Percentiles rank a stretch among this genome's conserved stretches.
phyloP scores from a whole-genome alignment of 1,140 invertebrate species.

The Tetramorium alpestre region DNA sequence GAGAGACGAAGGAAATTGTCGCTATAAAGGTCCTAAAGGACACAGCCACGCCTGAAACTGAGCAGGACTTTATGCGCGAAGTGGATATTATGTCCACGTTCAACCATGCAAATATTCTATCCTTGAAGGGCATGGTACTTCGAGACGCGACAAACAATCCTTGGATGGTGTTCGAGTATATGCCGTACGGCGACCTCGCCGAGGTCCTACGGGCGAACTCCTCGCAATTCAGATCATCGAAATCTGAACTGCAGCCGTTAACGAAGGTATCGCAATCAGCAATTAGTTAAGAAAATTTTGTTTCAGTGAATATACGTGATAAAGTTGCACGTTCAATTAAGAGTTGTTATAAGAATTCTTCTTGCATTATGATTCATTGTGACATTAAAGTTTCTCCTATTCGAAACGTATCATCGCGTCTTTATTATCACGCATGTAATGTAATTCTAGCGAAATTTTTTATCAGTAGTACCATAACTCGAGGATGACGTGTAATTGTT shows the following conservation, averaged over 20 bases:
- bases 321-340: not conserved
- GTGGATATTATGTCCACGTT: conserved; percentile 96
- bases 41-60: conserved; percentile 91
- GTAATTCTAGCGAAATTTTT: not conserved
- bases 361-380: not conserved
- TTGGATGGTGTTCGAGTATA: conserved; percentile 98
- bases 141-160: conserved; percentile 90
- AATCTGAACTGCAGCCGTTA: conserved; percentile 81
- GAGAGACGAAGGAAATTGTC: conserved; percentile 87
- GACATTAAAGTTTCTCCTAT: not conserved
- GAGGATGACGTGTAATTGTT: not conserved
- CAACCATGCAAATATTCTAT: conserved; percentile 94
- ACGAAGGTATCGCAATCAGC: conserved; percentile 80
- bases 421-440: not conserved
- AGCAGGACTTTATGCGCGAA: conserved; percentile 95
- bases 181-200: conserved; percentile 95
- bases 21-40: conserved; percentile 96
- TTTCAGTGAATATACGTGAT: not conserved
- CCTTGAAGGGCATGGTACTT: conserved; percentile 92
- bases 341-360: not conserved
- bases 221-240: conserved; percentile 80
- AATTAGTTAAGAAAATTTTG: not conserved
- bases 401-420: not conserved
- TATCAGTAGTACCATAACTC: not conserved
- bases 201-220: conserved; percentile 91